Conservation (phyloP, 2,888 invertebrate species). For the Nebria salina region DNA sequence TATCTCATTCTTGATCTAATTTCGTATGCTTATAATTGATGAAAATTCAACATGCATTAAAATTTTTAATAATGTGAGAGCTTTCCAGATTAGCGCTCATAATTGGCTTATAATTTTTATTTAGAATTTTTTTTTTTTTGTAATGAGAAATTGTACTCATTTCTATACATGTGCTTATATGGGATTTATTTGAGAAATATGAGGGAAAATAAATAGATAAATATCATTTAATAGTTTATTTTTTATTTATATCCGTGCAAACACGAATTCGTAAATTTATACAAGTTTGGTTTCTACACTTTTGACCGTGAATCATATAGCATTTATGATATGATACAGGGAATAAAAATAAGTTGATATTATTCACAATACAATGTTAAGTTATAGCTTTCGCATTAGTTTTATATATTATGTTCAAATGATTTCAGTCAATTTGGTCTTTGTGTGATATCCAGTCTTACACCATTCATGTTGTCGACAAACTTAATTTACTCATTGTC, state of each 20-base stretch:
- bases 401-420: not conserved
- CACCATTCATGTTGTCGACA: not conserved
- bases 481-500: not conserved
- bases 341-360: constrained; percentile 1
- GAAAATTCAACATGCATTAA: too few species aligned
- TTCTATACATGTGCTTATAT: too few species aligned
- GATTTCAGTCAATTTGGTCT: constrained; percentile 1
- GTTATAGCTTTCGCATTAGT: not conserved
- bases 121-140: too few species aligned
- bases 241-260: not conserved
- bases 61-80: too few species aligned
- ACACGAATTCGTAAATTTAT: not conserved
- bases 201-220: not conserved
- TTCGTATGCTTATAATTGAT: too few species aligned
- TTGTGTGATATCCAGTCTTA: constrained; percentile 1
- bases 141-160: too few species aligned
- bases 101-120: too few species aligned
- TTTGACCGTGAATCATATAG: not conserved
- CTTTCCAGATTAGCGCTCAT: too few species aligned
- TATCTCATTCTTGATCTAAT: too few species aligned
- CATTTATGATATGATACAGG: not conserved
- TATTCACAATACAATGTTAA: not conserved
- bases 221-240: not conserved
- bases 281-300: constrained; percentile 1
- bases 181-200: too few species aligned